Percentiles rank a stretch among this genome's conserved stretches.
These are phyloP conservation scores for Drymodes brunneopygia DNA, from an alignment of 2,113 vertebrate genomes.

Conservation along the genomic window DNA sequence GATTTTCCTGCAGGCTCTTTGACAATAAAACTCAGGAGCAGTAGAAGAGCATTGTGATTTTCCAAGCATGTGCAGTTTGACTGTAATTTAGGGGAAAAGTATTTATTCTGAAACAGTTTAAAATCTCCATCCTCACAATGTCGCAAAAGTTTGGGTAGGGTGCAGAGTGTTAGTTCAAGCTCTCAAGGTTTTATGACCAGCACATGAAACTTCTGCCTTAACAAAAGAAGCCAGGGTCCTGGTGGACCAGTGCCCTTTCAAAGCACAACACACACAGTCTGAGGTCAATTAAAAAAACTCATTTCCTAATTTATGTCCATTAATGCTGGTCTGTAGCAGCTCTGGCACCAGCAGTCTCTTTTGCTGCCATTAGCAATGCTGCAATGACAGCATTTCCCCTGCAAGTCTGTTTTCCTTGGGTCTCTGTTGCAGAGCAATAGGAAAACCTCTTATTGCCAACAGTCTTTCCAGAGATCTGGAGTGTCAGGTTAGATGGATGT, in stretches of 20 bases:
- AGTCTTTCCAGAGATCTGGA: background rate
- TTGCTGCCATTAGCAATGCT: background rate
- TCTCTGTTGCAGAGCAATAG: background rate
- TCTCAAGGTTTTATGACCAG: background rate
- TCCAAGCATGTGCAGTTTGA: background rate
- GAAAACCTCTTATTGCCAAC: background rate
- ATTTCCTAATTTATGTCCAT: background rate
- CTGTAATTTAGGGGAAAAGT: background rate
- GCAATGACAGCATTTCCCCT: background rate
- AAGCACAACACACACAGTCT: background rate
- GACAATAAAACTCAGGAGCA: background rate
- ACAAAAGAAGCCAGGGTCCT: background rate
- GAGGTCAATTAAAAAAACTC: background rate
- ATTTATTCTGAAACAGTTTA: background rate
- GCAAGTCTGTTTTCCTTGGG: background rate
- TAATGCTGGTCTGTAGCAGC: background rate
- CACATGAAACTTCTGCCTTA: background rate
- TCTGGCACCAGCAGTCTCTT: background rate
- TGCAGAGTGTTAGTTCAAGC: background rate
- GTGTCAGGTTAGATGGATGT: background rate
- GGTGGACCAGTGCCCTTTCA: background rate
- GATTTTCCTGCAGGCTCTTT: background rate
- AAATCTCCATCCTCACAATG: background rate
- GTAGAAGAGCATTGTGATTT: background rate
- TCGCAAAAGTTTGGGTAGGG: background rate